Evolutionary conservation across 2,888 invertebrate species (phyloP), one percentile per base, ranked within the genome.

Genomic region (Drosophila phalerata): DNA sequence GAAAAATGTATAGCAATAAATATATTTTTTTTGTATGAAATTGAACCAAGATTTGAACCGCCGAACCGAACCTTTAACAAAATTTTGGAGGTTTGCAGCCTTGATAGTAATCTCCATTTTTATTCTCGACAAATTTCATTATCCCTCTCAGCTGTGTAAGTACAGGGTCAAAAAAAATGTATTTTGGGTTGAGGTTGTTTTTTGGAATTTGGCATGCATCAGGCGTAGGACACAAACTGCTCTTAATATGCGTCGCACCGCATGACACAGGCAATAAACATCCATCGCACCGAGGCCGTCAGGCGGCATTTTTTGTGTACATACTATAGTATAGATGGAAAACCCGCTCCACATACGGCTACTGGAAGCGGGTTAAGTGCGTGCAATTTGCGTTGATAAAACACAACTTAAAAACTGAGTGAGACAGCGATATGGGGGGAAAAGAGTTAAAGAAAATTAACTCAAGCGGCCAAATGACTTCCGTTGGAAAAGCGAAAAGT

Each of bases 321-420:
- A 22, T 22, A 22, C 22, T n/a, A n/a, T n/a, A n/a, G n/a, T 11
- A 15, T 45, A 45, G 43, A 45, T 37, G 56, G 70, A 73, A 77
- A 79, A 77, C 76, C 79, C 82, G 87, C 81, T 82, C 81, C 47
- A 87, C 67, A 76, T 85, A 75, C 64, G 34, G 63, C 72, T 73
- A 70, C 81, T 87, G 83, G 81, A 87, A 86, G 86, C 86, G 86
- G 88, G 89, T 89, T 86, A 86, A 89, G 86, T 86, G 89, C 88
- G 85, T 89, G 89, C 89, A 89, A 85, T 89, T 89, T 80, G 74
- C 69, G 82, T 64, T 79, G 86, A 89, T 87, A 87, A 89, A 77
- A 69, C 63, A 55, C 1, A 22, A 32, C 19, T 45, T 28, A n/a
- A 28, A 34, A 34, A 11, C 4, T 6, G 49, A 49, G 48, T 11